phyloP scores from a whole-genome alignment of 2,113 vertebrate genomes.

The Ursus arctos region DNA sequence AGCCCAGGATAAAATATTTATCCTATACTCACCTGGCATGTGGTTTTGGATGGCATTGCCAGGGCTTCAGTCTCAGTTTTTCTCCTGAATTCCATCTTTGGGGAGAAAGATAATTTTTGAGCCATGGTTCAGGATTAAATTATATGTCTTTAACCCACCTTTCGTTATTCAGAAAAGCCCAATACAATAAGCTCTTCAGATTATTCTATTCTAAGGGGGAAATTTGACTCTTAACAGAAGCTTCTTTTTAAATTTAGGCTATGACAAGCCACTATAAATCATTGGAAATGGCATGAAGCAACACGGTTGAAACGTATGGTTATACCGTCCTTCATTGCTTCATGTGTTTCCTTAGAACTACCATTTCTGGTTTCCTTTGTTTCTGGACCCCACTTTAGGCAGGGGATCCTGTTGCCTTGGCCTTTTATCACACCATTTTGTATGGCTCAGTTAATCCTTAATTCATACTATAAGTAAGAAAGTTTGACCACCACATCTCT shows the following conservation, averaged over 20 bases:
- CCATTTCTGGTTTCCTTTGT: not conserved
- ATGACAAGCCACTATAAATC: not conserved
- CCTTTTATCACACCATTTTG: not conserved
- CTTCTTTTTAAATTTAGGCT: slow-evolving; percentile 38
- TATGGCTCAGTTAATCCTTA: not conserved
- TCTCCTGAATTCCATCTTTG: not conserved
- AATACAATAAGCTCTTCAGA: not conserved
- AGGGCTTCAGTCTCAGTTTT: not conserved
- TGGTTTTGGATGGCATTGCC: not conserved
- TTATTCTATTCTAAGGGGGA: slow-evolving; percentile 30
- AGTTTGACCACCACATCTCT: not conserved
- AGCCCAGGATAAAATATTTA: not conserved
- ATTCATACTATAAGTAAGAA: slow-evolving; percentile 7
- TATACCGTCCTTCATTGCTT: not conserved
- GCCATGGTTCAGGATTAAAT: slow-evolving; percentile 21
- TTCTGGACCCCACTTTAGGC: not conserved
- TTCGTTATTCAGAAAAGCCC: slow-evolving; percentile 25
- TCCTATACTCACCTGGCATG: not conserved
- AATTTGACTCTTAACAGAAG: slow-evolving; percentile 2
- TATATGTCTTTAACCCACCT: not conserved
- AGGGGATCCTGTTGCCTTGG: not conserved
- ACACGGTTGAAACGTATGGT: not conserved
- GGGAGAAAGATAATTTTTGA: slow-evolving; percentile 14
- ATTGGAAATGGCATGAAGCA: not conserved
- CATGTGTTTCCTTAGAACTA: not conserved